These are phyloP conservation scores for Cepaea nemoralis DNA, from an alignment of 1,140 invertebrate species.

Conservation along the genomic window DNA sequence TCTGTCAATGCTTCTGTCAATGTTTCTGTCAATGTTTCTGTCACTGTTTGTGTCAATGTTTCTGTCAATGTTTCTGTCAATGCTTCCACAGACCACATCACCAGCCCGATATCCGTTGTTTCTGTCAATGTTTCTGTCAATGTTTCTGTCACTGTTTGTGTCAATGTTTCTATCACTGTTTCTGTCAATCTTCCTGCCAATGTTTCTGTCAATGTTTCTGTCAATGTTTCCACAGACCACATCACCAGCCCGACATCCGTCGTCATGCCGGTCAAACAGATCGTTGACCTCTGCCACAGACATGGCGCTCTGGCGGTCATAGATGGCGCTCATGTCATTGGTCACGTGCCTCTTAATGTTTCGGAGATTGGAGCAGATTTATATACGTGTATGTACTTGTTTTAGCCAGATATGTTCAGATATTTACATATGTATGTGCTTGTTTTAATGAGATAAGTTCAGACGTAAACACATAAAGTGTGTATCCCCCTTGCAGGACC, in stretches of 20 bases:
- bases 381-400: constrained; percentile 53
- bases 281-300: constrained; percentile 52
- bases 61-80: neutral
- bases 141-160: neutral
- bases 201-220: neutral
- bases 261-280: constrained; percentile 54
- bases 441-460: too few relatives aligned
- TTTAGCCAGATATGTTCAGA: constrained; percentile 61
- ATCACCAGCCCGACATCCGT: constrained; percentile 38
- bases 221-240: neutral
- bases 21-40: too few relatives aligned
- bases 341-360: constrained; percentile 56
- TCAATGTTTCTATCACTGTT: constrained; percentile 5
- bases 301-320: constrained; percentile 53
- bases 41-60: neutral
- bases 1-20: too few relatives aligned
- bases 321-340: constrained; percentile 62
- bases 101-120: too few relatives aligned
- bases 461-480: neutral
- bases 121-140: neutral
- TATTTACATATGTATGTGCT: too few relatives aligned
- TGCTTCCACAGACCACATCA: too few relatives aligned
- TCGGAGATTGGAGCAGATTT: constrained; percentile 57
- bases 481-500: too few relatives aligned
- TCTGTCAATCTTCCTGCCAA: too few relatives aligned